Base-by-base conservation (phyloP, 2,888 invertebrate species). In the Heliconius ethilla region DNA sequence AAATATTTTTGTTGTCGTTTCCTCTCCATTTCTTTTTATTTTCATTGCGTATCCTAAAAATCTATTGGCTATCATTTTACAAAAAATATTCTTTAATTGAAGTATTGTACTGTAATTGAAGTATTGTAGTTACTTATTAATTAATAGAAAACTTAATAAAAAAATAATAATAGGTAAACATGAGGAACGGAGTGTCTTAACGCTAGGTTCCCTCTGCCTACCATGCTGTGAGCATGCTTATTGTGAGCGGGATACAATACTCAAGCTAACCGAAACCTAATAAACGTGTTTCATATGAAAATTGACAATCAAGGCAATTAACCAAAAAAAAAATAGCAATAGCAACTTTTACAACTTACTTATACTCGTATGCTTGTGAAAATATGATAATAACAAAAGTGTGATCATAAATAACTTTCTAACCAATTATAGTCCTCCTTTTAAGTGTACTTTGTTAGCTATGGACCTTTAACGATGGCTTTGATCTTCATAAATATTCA, bases 401-500 rank as follows among this genome's bases (percentile, higher is more conserved):
- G 78, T 70, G 70, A 81, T 85, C 85, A 82, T 91, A 90, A 90
- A 88, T 88, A 88, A 90, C 90, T 91, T 91, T 90, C 89, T 88
- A 87, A 87, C 85, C 87, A 87, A 89, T 89, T 89, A 90, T 83
- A 84, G 85, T 87, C 87, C 85, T 88, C 89, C 86, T 85, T 85
- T 85, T 86, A 86, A 84, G 84, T 83, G 84, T 81, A 84, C 85
- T 87, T 85, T 85, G 88, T 86, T 87, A 86, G 83, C 80, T 81
- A 83, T 81, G 81, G 83, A 83, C 83, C 83, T 87, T 87, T 87
- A 85, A 83, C 84, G 83, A 86, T 86, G 83, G 83, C 85, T 88
- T 86, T 88, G 87, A 87, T 88, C 85, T 88, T 90, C 89, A 91
- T 91, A 90, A 92, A 92, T 91, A 92, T 91, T 89, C 88, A 89